Conservation (phyloP, 2,797 vertebrate genomes). For the Lutjanus campechanus region DNA sequence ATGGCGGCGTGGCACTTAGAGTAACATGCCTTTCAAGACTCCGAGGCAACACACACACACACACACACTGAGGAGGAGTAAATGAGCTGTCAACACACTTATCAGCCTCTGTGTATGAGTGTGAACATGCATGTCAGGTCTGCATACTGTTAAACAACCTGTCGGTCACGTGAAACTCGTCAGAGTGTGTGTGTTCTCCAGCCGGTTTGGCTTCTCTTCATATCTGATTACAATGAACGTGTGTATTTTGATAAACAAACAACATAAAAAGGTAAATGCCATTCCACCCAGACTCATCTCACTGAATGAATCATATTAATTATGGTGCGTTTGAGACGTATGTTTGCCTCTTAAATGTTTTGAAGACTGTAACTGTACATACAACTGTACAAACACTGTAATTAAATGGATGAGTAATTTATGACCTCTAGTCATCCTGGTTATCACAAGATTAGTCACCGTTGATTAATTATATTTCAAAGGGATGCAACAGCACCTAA, state of each 20-base stretch:
- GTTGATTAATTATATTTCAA: background rate
- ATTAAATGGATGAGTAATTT: background rate
- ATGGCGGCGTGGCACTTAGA: conserved; percentile 26
- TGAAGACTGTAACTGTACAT: background rate
- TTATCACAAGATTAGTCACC: background rate
- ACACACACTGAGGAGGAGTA: background rate
- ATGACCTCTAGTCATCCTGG: background rate
- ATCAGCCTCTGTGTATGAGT: conserved; percentile 1
- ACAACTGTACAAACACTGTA: no score
- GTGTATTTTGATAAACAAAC: background rate
- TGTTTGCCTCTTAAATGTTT: background rate
- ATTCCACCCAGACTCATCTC: background rate
- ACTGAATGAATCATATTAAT: background rate
- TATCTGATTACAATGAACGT: background rate
- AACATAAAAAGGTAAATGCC: background rate
- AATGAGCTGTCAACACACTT: conserved; percentile 19
- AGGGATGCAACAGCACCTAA: background rate
- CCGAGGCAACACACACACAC: conserved; percentile 32
- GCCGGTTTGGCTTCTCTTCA: conserved; percentile 5
- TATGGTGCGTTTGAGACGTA: background rate
- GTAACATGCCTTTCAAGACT: conserved; percentile 29
- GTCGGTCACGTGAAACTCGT: background rate
- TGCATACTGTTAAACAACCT: background rate
- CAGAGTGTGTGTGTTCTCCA: background rate
- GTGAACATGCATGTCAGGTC: background rate